A percentile compares a stretch with the other conserved stretches of the same genome.
Conservation (phyloP, 2,113 vertebrate species). For the Uropsilus gracilis region DNA sequence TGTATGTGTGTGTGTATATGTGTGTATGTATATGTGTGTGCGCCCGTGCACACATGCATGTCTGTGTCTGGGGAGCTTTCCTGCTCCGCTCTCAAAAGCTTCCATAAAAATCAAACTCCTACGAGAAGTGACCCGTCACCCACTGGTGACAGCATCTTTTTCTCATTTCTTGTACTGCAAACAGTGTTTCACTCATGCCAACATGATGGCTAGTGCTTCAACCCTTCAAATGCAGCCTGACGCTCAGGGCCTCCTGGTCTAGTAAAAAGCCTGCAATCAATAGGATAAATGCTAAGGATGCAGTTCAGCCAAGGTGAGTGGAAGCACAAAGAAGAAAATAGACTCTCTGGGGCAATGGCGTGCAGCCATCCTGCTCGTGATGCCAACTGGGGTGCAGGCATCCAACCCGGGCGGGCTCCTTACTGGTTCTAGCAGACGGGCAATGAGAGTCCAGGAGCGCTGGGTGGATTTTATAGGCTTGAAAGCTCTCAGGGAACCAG, state of each 20-base stretch:
- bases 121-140: background rate
- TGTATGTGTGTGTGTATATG: background rate
- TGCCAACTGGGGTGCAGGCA: too few relatives aligned
- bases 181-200: background rate
- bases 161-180: background rate
- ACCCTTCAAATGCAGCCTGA: background rate
- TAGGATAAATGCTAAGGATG: background rate
- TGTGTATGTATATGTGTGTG: fast-evolving
- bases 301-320: background rate
- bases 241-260: background rate
- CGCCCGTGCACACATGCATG: too few relatives aligned
- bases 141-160: background rate
- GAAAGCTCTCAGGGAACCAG: too few relatives aligned
- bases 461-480: too few relatives aligned
- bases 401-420: too few relatives aligned
- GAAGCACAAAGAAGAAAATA: background rate
- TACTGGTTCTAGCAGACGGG: too few relatives aligned
- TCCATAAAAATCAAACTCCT: background rate
- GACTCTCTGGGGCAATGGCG: background rate
- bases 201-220: background rate
- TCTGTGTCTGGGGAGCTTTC: background rate
- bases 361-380: too few relatives aligned
- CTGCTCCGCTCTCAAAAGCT: background rate
- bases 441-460: too few relatives aligned
- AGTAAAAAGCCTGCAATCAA: background rate